Evolutionary conservation across 1,140 invertebrate species (phyloP).

Genomic region (Solenopsis invicta): DNA sequence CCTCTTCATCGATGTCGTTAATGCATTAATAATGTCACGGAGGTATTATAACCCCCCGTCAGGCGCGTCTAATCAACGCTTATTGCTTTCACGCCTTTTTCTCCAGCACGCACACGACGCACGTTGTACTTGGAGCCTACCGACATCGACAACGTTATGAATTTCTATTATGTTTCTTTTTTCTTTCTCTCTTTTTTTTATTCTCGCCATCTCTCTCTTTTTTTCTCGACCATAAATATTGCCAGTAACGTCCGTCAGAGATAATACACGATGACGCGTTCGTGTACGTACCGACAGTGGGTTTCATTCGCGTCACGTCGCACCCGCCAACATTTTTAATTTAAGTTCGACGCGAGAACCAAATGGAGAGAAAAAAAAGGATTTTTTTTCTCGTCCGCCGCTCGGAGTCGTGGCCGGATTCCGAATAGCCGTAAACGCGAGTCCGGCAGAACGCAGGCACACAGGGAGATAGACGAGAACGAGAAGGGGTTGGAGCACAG

Average conservation of each 20-base stretch:
- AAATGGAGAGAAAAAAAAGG: slow-evolving; percentile 12
- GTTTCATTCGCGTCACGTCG: slow-evolving; percentile 69
- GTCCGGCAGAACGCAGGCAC: neutral
- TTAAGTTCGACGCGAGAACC: slow-evolving; percentile 66
- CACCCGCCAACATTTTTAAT: slow-evolving; percentile 72
- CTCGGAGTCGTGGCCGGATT: slow-evolving; percentile 65
- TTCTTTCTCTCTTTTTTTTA: neutral
- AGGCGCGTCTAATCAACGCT: slow-evolving; percentile 40
- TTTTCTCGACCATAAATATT: slow-evolving; percentile 42
- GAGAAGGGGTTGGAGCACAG: neutral
- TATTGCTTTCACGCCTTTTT: slow-evolving; percentile 27
- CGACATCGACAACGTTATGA: slow-evolving; percentile 13
- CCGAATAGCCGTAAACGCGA: slow-evolving; percentile 54
- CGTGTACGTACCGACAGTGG: neutral
- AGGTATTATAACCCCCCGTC: slow-evolving; percentile 20
- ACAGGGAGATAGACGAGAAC: neutral
- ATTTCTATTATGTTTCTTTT: slow-evolving; percentile 43
- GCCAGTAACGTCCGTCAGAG: neutral
- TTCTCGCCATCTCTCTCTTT: neutral
- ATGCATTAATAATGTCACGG: slow-evolving; percentile 53
- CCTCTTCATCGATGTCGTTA: slow-evolving; percentile 13
- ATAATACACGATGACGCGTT: neutral
- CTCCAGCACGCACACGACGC: neutral
- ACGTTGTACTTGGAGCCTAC: neutral
- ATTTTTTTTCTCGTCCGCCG: slow-evolving; percentile 24